Conservation (phyloP, 2,888 invertebrate genomes). For the Phyllotreta striolata region DNA sequence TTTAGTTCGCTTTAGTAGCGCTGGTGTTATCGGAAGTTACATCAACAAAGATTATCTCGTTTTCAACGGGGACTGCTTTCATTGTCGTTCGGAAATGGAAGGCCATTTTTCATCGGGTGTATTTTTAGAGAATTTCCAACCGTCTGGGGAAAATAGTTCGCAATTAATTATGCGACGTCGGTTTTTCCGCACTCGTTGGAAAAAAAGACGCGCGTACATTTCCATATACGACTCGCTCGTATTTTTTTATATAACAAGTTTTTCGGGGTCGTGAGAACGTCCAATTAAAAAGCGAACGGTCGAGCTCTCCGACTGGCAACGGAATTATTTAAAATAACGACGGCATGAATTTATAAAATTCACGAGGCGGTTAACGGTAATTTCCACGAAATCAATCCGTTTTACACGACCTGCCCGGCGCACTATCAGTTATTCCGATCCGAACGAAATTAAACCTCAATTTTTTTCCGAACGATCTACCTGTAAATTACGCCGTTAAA, state of each 20-base stretch:
- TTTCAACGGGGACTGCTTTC: constrained; percentile 18
- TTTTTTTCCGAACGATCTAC: constrained; percentile 17
- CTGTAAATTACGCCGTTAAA: constrained; percentile 22
- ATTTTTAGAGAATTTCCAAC: constrained; percentile 27
- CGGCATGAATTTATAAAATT: too few species aligned
- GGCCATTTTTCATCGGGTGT: constrained; percentile 32
- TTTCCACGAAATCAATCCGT: too few species aligned
- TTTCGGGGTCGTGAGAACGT: too few species aligned
- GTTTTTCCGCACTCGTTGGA: too few species aligned
- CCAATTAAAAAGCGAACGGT: too few species aligned
- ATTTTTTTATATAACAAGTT: too few species aligned
- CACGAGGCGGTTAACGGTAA: too few species aligned
- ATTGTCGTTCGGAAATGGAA: constrained; percentile 13
- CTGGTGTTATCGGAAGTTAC: constrained; percentile 37
- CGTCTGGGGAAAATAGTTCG: constrained; percentile 18
- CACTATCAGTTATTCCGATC: constrained; percentile 12
- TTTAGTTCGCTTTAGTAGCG: constrained; percentile 15
- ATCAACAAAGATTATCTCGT: constrained; percentile 38
- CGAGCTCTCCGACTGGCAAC: too few species aligned
- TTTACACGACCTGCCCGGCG: background rate
- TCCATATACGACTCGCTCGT: too few species aligned
- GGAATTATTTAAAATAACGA: too few species aligned
- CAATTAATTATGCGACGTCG: constrained; percentile 25
- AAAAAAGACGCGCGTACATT: too few species aligned
- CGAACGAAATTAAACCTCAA: constrained; percentile 13